phyloP scores from a whole-genome alignment of 2,113 vertebrate genomes.

The Pontoporia blainvillei region DNA sequence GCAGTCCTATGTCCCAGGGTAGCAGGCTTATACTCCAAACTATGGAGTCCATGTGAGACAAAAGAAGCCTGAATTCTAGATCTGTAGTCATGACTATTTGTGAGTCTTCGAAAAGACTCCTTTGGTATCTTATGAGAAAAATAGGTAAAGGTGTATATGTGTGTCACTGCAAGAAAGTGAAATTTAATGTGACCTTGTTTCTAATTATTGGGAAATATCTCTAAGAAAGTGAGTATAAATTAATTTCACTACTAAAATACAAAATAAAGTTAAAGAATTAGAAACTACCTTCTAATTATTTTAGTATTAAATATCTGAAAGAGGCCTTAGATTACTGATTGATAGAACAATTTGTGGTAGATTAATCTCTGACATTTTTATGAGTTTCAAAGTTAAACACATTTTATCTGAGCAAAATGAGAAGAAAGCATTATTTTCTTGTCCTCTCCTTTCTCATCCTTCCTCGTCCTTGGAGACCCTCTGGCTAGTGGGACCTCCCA shows the following conservation, averaged over 20 bases:
- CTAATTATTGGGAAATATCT: background rate
- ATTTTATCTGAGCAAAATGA: background rate
- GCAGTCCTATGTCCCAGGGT: accelerated
- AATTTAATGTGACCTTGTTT: background rate
- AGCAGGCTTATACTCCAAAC: background rate
- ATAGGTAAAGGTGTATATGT: background rate
- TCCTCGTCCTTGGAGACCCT: background rate
- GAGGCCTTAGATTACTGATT: background rate
- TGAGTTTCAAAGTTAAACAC: background rate
- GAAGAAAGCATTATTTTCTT: background rate
- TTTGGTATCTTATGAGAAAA: background rate
- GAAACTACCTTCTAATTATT: background rate
- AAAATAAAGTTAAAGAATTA: background rate
- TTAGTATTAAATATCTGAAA: background rate
- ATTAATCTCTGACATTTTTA: background rate
- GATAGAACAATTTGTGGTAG: background rate
- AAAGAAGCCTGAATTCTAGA: background rate
- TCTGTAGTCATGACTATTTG: background rate
- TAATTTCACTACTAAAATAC: background rate
- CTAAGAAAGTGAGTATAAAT: background rate
- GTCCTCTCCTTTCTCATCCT: background rate
- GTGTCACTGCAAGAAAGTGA: background rate
- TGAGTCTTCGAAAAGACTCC: background rate
- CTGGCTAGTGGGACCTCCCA: background rate
- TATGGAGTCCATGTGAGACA: background rate